Conservation (phyloP, 2,888 invertebrate species). For the Ceriagrion tenellum region DNA sequence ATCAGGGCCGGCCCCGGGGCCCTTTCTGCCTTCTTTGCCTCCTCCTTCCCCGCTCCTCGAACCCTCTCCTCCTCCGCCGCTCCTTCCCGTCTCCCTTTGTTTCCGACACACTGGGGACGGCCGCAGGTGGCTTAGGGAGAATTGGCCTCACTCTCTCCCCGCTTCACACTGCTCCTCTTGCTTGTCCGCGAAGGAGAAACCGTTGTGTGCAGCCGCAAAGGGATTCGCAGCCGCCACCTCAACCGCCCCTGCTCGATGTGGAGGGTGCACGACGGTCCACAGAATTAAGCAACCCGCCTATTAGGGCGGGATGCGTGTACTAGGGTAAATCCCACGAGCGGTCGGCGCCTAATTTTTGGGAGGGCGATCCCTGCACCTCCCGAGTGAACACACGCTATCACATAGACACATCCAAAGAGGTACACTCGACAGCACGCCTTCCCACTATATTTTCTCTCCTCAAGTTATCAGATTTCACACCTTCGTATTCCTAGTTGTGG, state of each 20-base stretch:
- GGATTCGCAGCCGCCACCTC: too few species aligned
- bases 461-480: too few species aligned
- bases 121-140: background rate
- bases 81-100: background rate
- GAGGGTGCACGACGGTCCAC: background rate
- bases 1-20: background rate
- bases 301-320: too few species aligned
- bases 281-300: too few species aligned
- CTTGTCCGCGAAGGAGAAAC: too few species aligned
- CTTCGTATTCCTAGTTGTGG: too few species aligned
- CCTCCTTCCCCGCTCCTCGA: background rate
- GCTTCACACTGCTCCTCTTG: too few species aligned
- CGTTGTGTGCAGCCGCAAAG: too few species aligned
- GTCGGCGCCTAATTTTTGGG: background rate
- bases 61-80: background rate
- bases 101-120: background rate
- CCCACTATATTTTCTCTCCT: too few species aligned
- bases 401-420: background rate
- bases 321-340: too few species aligned
- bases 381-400: background rate
- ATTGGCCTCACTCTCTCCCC: background rate
- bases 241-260: background rate
- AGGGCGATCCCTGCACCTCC: background rate
- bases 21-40: background rate
- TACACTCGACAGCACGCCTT: background rate